Evolutionary conservation across 2,888 invertebrate species (phyloP), one percentile per base, ranked within the genome.

Genomic region (Nomada fabriciana): DNA sequence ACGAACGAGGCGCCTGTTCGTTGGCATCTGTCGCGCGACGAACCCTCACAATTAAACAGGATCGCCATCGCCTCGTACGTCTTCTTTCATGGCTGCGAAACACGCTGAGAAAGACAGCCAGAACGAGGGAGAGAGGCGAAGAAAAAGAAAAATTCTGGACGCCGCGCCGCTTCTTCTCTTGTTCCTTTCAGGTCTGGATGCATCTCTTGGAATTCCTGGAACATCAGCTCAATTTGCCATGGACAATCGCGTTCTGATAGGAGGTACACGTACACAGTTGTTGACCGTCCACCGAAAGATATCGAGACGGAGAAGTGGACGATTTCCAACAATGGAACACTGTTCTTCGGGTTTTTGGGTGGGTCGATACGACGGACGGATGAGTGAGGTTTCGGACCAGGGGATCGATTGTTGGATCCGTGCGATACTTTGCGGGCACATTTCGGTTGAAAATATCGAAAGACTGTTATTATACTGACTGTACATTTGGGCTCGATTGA

Each of bases 1-100:
- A 83, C 74, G 75, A 77, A 82, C 85, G n/a, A 86, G 87, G 88
- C 89, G 89, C 89, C 90, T 88, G 86, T 87, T 84, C 86, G 60
- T 36, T 76, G 82, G 88, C 89, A 91, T 90, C 89, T 89, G 90
- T 89, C 89, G 88, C 88, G 79, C 89, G 88, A 79, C 76, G 69
- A 72, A 72, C 52, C 79, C 85, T 85, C 84, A 81, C 90, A 90
- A 91, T 91, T 91, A 91, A 88, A 91, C 85, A 88, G 86, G 74
- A 87, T 86, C 82, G 85, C 73, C 73, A 61, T 76, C 80, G 81
- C 81, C 78, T 74, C 82, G 82, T 77, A 76, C 80, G 74, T 79
- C 72, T 85, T 84, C 80, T 75, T 80, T 23, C 68, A 47, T 63
- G 42, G 47, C 67, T 36, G 20, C 7, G 76, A 43, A n/a, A 15